Base-by-base conservation (phyloP, 2,113 vertebrate genomes). In the Oxyruncus cristatus region DNA sequence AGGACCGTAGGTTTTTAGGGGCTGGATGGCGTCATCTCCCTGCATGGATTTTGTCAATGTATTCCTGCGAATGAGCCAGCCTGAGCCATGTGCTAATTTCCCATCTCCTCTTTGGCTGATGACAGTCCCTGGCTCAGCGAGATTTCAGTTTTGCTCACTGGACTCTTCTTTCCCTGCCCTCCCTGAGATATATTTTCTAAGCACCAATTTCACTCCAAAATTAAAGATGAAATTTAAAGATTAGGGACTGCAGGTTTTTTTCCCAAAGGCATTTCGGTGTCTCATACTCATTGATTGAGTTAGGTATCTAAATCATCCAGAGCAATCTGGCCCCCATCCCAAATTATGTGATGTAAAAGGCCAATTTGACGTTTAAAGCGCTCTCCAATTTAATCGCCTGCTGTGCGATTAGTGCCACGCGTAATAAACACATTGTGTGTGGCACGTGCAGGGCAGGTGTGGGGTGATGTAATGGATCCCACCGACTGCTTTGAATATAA, bases 181-280 rank as follows among this genome's bases (percentile, higher is more conserved):
- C 53, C 66, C 47, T 81, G 79, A 96, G 90, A 88, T 96, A 46
- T 74, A 82, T 97, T 97, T 94, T 86, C 89, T 93, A 95, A 96
- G 92, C 76, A 95, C 83, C 95, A 93, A 96, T 96, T 97, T 94
- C 91, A 87, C 83, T 97, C 72, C 88, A 82, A 94, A 97, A 94
- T 95, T 96, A 96, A 96, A 97, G 96, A 97, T 96, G 85, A 97
- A 96, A 96, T 97, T 92, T 95, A 84, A 95, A 96, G 93, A 96
- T 96, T 94, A 95, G 83, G 56, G 62, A 53, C 87, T 82, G 81
- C 70, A 76, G 55, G 47, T 12, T 52, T 53, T 53, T 52, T 10
- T 24, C 50, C 65, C 77, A 93, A 89, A 95, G 80, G 68, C 73
- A 86, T 92, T 96, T 92, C 12, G 6, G 72, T 94, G 89, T 92